A percentile compares a stretch with the other conserved stretches of the same genome.
phyloP scores from a whole-genome alignment of 2,113 vertebrate genomes.

The Trematocara stigmaticum region DNA sequence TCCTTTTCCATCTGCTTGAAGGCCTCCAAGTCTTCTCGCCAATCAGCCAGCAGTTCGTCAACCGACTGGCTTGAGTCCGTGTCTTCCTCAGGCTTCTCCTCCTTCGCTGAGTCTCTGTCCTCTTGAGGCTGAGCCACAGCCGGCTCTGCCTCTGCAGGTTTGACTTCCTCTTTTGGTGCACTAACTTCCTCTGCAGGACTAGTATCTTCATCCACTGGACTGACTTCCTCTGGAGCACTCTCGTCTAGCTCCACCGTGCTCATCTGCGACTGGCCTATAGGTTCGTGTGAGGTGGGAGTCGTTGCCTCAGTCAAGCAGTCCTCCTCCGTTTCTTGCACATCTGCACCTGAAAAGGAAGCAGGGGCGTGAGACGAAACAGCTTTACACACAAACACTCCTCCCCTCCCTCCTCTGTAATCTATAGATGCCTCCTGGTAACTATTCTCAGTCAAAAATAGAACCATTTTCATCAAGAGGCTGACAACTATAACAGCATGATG shows the following conservation, averaged over 20 bases:
- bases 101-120: constrained; percentile 34
- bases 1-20: constrained; percentile 99
- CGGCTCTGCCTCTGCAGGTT: background rate
- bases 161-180: constrained; percentile 4
- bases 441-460: constrained; percentile 50
- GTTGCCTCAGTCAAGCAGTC: constrained; percentile 55
- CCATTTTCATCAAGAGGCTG: constrained; percentile 37
- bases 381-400: background rate
- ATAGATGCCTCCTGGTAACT: constrained; percentile 12
- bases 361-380: background rate
- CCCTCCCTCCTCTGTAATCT: background rate
- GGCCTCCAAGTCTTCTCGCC: constrained; percentile 97
- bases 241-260: constrained; percentile 71
- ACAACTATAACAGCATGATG: constrained; percentile 47
- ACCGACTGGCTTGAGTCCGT: constrained; percentile 74
- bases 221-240: constrained; percentile 6
- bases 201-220: background rate
- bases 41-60: constrained; percentile 92
- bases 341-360: constrained; percentile 52
- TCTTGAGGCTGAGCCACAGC: background rate
- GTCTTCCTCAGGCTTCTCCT: constrained; percentile 34
- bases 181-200: background rate
- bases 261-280: constrained; percentile 48
- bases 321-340: constrained; percentile 44
- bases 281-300: constrained; percentile 29